Evolutionary conservation across 2,888 invertebrate genomes (phyloP), one percentile per base, ranked within the genome.

Genomic region (Euplexia lucipara): DNA sequence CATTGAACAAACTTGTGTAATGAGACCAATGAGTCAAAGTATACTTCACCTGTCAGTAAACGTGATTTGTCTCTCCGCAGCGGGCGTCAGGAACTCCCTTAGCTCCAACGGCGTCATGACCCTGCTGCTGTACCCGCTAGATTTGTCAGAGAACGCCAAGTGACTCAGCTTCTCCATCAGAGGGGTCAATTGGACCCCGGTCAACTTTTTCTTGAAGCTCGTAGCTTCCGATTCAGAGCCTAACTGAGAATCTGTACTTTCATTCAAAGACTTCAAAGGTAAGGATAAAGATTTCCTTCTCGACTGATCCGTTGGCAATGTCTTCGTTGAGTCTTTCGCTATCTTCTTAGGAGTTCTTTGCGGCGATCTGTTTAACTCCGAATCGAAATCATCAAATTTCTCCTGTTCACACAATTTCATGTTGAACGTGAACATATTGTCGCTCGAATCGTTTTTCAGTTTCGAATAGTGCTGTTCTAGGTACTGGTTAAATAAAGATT

Each of bases 141-240:
- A 97, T 76, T 96, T 96, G 76, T 97, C 97, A 61, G 96, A 96
- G 76, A 96, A 95, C 1, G 97, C 97, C 64, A 98, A 87, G 52
- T 98, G 96, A 75, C 97, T 97, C 44, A 98, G 87, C 86, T 98
- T 98, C 34, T 98, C 97, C 97, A 98, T 97, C 0, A 98, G 87
- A 0, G 98, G 98, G 0, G 98, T 98, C 53, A 98, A 85, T 67
- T 97, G 97, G 0, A 98, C 96, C 0, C 97, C 97, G 10, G 96
- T 96, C 35, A 96, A 76, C 75, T 96, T 96, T 82, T 96, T 96
- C 73, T 95, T 94, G 57, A 93, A 91, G 65, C 92, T 91, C 0
- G 90, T 87, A 1, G 89, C 86, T 45, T 95, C 92, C 0, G 91
- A 83, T 18, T 93, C 93, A 0, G 90, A 85, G 0, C 83, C 65